A percentile compares a stretch with the other conserved stretches of the same genome.
phyloP scores from a whole-genome alignment of 2,888 invertebrate species.

The Diloba caeruleocephala region DNA sequence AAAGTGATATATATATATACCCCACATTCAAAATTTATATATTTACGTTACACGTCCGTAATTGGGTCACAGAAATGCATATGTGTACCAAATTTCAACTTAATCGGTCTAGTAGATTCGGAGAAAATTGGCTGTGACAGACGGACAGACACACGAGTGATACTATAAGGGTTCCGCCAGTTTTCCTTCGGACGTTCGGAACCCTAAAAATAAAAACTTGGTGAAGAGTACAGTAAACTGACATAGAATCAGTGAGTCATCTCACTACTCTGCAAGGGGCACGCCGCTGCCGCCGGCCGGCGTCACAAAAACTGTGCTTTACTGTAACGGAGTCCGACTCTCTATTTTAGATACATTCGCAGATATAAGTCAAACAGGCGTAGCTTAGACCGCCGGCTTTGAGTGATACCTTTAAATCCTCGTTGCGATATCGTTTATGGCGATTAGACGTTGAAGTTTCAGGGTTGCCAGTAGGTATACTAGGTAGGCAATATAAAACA shows the following conservation, averaged over 20 bases:
- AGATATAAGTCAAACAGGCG: constrained; percentile 57
- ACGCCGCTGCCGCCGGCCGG: no score
- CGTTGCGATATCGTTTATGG: constrained; percentile 60
- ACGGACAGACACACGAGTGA: no score
- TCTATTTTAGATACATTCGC: constrained; percentile 60
- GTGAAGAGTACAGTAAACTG: constrained; percentile 60
- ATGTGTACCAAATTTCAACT: no score
- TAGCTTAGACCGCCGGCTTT: constrained; percentile 58
- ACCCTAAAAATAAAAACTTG: constrained; percentile 60
- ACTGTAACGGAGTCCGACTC: constrained; percentile 53
- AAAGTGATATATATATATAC: no score
- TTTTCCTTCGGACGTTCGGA: no score
- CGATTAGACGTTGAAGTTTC: constrained; percentile 61
- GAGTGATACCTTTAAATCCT: constrained; percentile 72
- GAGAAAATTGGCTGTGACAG: no score
- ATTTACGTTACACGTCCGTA: no score
- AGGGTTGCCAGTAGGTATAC: constrained; percentile 56
- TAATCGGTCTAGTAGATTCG: no score
- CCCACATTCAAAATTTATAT: no score
- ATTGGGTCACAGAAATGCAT: no score
- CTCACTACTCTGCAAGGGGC: constrained; percentile 34
- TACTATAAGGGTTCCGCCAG: no score
- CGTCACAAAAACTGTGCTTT: constrained; percentile 56
- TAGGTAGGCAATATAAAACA: background rate
- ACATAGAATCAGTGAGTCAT: constrained; percentile 60